Conservation (phyloP, 2,113 vertebrate species). For the Oceanites oceanicus region DNA sequence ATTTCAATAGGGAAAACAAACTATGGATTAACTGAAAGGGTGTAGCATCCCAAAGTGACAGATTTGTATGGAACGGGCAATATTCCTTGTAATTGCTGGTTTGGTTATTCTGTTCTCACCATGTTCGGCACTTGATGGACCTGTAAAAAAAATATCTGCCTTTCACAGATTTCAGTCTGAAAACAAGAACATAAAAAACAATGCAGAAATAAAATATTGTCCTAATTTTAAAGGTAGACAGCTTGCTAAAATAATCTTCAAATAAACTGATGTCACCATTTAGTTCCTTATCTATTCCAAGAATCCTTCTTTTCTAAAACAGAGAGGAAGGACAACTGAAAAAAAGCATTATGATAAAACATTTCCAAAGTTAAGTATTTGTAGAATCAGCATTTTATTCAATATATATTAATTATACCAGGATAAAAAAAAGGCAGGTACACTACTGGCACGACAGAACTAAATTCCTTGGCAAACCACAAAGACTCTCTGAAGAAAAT, state of each 20-base stretch:
- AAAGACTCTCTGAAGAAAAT: fast-evolving
- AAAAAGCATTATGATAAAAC: neutral
- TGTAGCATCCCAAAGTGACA: neutral
- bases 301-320: neutral
- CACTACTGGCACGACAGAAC: too few relatives aligned
- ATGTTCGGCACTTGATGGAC: too few relatives aligned
- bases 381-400: neutral
- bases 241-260: too few relatives aligned
- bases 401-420: fast-evolving
- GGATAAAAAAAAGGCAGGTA: neutral
- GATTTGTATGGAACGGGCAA: neutral
- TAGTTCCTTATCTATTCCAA: neutral
- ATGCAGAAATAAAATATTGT: neutral
- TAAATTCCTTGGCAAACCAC: neutral
- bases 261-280: neutral
- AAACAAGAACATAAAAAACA: neutral
- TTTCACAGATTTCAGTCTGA: neutral
- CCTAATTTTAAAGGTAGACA: neutral
- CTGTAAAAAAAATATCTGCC: neutral
- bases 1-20: neutral
- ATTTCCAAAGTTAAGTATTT: too few relatives aligned
- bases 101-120: neutral
- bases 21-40: neutral
- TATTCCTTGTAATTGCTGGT: neutral
- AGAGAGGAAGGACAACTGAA: neutral